Conservation (phyloP, 1,140 invertebrate species). For the Euura lappo region DNA sequence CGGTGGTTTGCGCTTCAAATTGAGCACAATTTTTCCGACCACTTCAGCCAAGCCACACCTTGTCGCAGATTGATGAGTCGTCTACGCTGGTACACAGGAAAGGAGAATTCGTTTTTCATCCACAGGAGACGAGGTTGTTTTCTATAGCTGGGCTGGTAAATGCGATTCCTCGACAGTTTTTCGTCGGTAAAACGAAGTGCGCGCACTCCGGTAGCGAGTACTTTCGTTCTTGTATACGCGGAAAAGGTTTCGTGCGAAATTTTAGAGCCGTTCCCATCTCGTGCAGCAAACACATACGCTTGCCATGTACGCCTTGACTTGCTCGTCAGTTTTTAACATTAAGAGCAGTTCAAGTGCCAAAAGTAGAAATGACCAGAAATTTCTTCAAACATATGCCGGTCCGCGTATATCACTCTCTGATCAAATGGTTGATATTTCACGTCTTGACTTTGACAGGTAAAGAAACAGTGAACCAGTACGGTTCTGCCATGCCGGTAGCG, state of each 20-base stretch:
- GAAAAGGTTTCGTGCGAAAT: neutral
- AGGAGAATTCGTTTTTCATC: neutral
- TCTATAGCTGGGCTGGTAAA: neutral
- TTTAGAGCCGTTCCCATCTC: neutral
- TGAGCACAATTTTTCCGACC: neutral
- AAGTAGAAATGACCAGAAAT: neutral
- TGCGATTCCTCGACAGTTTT: neutral
- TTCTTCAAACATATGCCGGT: neutral
- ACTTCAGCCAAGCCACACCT: neutral
- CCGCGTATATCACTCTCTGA: too few species aligned
- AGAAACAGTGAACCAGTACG: too few species aligned
- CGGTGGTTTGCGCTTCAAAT: neutral
- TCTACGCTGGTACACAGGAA: neutral
- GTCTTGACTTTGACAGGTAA: too few species aligned
- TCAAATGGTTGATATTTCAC: too few species aligned
- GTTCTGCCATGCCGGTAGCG: too few species aligned
- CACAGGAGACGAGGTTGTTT: neutral
- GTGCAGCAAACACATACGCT: neutral
- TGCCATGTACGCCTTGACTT: neutral
- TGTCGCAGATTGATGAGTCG: neutral
- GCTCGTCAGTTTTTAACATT: neutral
- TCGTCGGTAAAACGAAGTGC: neutral
- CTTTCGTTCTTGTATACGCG: neutral
- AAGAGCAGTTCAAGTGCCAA: neutral
- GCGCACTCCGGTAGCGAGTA: neutral